Evolutionary conservation across 1,140 invertebrate genomes (phyloP).

Genomic region (Bursaphelenchus mucronatus): DNA sequence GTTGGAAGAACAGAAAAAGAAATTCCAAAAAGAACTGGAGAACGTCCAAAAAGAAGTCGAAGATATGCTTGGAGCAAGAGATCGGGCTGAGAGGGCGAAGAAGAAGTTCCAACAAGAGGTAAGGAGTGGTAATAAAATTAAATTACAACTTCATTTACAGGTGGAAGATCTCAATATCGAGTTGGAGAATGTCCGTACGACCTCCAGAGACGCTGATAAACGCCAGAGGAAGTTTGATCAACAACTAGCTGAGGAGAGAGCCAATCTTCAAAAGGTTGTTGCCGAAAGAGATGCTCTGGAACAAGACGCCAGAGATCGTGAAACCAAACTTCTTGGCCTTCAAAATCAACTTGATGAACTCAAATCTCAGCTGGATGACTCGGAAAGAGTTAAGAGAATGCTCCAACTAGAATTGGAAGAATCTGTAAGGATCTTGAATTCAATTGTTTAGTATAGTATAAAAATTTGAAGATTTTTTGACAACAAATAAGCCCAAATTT

Average conservation of each 20-base stretch:
- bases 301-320: constrained; percentile 88
- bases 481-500: constrained; percentile 7
- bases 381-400: constrained; percentile 76
- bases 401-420: constrained; percentile 89
- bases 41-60: constrained; percentile 77
- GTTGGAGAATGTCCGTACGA: constrained; percentile 38
- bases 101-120: constrained; percentile 93
- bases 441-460: too few species aligned
- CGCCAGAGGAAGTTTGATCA: constrained; percentile 98
- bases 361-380: constrained; percentile 80
- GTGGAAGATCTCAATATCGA: constrained; percentile 51
- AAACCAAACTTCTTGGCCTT: constrained; percentile 76
- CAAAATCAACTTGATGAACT: constrained; percentile 83
- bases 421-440: constrained; percentile 62
- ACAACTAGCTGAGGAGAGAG: constrained; percentile 84
- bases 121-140: constrained; percentile 50
- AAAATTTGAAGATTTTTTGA: too few species aligned
- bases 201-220: constrained; percentile 66
- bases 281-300: constrained; percentile 80
- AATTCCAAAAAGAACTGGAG: constrained; percentile 80
- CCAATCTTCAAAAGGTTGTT: constrained; percentile 69
- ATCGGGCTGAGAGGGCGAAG: constrained; percentile 91
- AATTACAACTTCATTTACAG: constrained; percentile 58
- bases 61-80: constrained; percentile 80
- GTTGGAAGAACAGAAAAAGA: constrained; percentile 85